Conservation (phyloP, 2,797 vertebrate genomes). For the Erethizon dorsatum region DNA sequence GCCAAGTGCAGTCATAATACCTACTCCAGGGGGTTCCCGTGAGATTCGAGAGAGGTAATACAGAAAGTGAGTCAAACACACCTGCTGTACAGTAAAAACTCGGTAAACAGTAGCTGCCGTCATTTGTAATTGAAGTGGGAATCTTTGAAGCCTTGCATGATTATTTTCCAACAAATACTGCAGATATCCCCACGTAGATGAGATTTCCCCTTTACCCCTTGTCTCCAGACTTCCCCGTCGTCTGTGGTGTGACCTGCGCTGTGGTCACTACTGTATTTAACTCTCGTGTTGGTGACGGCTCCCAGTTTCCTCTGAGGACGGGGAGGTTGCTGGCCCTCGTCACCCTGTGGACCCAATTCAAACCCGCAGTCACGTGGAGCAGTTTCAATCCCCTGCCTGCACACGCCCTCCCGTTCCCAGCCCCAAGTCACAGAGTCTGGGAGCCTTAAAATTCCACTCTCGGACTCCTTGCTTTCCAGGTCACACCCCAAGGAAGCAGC, state of each 20-base stretch:
- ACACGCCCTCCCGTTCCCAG: background rate
- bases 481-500: background rate
- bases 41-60: background rate
- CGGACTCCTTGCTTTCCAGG: background rate
- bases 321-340: background rate
- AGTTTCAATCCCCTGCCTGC: background rate
- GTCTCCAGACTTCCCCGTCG: background rate
- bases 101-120: background rate
- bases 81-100: conserved; percentile 17
- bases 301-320: background rate
- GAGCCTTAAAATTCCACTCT: background rate
- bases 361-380: background rate
- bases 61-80: background rate
- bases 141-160: background rate
- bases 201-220: background rate
- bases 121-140: background rate
- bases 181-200: background rate
- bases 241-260: background rate
- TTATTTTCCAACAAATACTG: conserved; percentile 52
- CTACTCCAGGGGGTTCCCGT: background rate
- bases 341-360: background rate
- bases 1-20: background rate
- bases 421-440: background rate
- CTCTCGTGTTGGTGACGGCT: background rate
- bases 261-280: background rate